A percentile compares a stretch with the other conserved stretches of the same genome.
Conservation (phyloP, 2,797 vertebrate species). For the Okamejei kenojei region DNA sequence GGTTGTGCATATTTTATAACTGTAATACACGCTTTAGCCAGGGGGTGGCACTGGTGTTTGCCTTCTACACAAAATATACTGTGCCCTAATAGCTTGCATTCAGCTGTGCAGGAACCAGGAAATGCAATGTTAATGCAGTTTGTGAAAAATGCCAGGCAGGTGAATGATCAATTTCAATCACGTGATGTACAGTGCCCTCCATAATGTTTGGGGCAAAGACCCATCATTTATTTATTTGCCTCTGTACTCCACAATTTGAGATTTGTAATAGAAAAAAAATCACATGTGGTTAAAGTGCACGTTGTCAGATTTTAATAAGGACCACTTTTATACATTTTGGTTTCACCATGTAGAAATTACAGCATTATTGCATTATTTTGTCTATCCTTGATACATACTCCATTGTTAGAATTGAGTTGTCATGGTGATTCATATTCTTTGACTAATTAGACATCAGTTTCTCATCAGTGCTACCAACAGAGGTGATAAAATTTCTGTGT, state of each 20-base stretch:
- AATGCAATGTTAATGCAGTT: neutral
- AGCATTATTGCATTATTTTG: neutral
- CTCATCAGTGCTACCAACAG: neutral
- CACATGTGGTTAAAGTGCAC: too few relatives aligned
- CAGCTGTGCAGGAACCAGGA: neutral
- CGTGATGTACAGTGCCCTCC: neutral
- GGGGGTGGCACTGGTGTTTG: neutral
- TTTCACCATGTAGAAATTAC: too few relatives aligned
- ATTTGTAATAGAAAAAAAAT: too few relatives aligned
- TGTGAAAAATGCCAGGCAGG: neutral
- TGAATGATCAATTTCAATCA: neutral
- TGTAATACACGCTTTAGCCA: neutral
- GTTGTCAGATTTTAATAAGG: too few relatives aligned
- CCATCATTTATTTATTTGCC: too few relatives aligned
- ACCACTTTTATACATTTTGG: too few relatives aligned
- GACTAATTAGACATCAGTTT: neutral
- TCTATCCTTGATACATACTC: too few relatives aligned
- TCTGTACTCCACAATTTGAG: too few relatives aligned
- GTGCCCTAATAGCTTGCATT: neutral
- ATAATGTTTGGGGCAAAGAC: too few relatives aligned
- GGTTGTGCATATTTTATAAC: neutral
- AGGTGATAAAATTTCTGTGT: neutral
- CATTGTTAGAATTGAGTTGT: neutral
- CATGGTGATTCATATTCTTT: neutral
- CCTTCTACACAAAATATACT: neutral